Base-by-base conservation (phyloP, 2,888 invertebrate species). In the Smittia aterrima region DNA sequence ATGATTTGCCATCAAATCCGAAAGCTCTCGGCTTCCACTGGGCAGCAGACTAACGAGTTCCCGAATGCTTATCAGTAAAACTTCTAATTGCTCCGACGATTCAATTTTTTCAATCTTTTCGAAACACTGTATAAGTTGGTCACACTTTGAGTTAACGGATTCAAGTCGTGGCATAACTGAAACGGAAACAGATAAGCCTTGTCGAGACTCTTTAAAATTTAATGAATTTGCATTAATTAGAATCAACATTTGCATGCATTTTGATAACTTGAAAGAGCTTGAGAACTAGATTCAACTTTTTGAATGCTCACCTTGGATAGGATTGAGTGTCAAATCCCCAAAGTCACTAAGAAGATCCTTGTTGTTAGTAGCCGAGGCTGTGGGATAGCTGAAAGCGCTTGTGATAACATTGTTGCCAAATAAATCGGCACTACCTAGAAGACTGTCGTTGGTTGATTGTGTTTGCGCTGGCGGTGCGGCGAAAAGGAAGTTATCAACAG, bases 341-440 rank as follows among this genome's bases (percentile, higher is more conserved):
- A 86, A 81, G 77, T 85, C 85, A 4, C 85, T 83, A 70, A 86
- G 78, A 76, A 86, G 81, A 80, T 86, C 86, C 2, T 81, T 64
- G 24, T 76, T 64, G 16, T 66, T 66, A 41, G 64, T 6, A 16
- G 16, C 25, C 25, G n/a, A 38, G 11, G 53, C 18, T 58, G 22
- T 4, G 3, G 47, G 32, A n/a, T 13, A 11, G 22, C 24, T 72
- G 73, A 66, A 41, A 24, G 64, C 68, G 32, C 40, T 75, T 32
- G 66, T 71, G 76, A 76, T 74, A 75, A 77, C 75, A 79, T 84
- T 84, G 84, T 40, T 84, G 83, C 82, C 77, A 79, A 80, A 83
- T 81, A 82, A 83, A 77, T 78, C 83, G 83, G 84, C 80, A 84
- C 84, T 84, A 84, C 84, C 85, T 83, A 85, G 84, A 83, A 83